Conservation (phyloP, 2,888 invertebrate genomes). For the Piscicola geometra region DNA sequence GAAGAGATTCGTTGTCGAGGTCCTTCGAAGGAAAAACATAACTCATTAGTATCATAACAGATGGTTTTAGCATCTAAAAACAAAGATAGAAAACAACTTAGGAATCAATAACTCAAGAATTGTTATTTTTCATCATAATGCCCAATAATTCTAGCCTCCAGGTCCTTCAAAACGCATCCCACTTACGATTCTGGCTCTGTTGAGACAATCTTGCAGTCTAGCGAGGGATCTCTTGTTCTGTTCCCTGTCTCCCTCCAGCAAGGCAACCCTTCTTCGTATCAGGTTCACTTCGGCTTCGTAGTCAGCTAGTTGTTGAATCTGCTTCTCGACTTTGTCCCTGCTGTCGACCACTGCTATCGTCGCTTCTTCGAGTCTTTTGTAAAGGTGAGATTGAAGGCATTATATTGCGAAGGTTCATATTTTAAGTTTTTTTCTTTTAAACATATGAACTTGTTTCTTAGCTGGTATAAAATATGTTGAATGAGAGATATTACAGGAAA, state of each 20-base stretch:
- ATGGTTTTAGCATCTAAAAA: neutral
- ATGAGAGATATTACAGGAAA: too few species aligned
- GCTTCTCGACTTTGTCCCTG: conserved; percentile 55
- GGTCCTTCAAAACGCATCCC: too few species aligned
- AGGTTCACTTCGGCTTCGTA: conserved; percentile 58
- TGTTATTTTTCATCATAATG: too few species aligned
- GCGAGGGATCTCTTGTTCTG: conserved; percentile 55
- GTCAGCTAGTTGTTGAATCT: conserved; percentile 56
- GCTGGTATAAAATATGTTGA: too few species aligned
- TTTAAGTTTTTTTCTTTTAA: too few species aligned
- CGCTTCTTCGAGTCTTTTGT: conserved; percentile 52
- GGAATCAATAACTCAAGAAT: too few species aligned
- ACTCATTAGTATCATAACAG: too few species aligned
- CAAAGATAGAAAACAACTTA: neutral
- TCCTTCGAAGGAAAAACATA: conserved; percentile 53
- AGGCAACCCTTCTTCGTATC: conserved; percentile 52
- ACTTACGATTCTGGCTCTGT: conserved; percentile 50
- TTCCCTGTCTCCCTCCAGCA: conserved; percentile 50
- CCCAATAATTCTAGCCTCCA: too few species aligned
- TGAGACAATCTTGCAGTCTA: conserved; percentile 50
- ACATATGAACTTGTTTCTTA: too few species aligned
- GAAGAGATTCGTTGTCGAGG: conserved; percentile 58
- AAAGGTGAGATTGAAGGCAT: too few species aligned
- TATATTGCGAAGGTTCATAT: too few species aligned
- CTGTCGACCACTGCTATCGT: conserved; percentile 47